phyloP scores from a whole-genome alignment of 2,113 vertebrate species.

The Pomatorhinus ruficollis region DNA sequence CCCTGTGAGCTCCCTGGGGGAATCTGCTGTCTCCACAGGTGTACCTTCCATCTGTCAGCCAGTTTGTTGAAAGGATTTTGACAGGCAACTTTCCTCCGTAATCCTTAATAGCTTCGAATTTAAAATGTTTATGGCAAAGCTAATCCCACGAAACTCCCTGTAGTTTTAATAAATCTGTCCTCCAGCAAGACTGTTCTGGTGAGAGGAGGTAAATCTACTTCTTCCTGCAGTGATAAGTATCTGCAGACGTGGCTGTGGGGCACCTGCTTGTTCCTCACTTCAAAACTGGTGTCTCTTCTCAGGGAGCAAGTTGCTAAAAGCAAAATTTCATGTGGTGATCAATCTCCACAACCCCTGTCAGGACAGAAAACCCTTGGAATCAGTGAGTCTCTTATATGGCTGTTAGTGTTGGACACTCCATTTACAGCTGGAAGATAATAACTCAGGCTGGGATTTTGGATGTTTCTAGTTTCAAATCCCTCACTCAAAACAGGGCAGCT shows the following conservation, averaged over 20 bases:
- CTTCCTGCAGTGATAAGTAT: neutral
- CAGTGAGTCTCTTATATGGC: accelerated
- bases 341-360: neutral
- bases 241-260: neutral
- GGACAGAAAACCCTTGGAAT: neutral
- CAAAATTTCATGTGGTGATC: neutral
- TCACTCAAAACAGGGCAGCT: neutral
- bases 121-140: slow-evolving; percentile 36
- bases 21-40: neutral
- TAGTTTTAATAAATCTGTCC: slow-evolving; percentile 32
- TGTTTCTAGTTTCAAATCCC: neutral
- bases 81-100: neutral
- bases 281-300: neutral
- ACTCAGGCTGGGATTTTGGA: neutral
- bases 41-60: slow-evolving; percentile 3
- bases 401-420: neutral
- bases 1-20: neutral
- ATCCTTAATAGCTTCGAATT: slow-evolving; percentile 19
- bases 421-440: neutral
- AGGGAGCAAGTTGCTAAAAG: neutral
- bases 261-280: neutral
- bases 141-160: slow-evolving; percentile 32
- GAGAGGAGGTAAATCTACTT: neutral
- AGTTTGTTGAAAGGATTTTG: slow-evolving; percentile 35
- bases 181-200: neutral